Base-by-base conservation (phyloP, 2,113 vertebrate species). In the Prietella phreatophila region DNA sequence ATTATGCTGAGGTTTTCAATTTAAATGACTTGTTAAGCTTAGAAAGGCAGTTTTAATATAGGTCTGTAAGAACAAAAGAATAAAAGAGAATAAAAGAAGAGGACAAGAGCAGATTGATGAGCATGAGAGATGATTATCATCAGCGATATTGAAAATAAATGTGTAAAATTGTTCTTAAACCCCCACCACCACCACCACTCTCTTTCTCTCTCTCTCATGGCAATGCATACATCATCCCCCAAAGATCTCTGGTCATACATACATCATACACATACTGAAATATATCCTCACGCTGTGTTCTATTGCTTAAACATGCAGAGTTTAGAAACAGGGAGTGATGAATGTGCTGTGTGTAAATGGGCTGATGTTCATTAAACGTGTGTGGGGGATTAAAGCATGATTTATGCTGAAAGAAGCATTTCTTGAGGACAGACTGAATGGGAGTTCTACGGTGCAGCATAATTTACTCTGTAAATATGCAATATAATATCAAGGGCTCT, bases 341-440 rank as follows among this genome's bases (percentile, higher is more conserved):
- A 90, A 90, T 90, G 87, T 42, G 39, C 65, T 36, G 71, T 84
- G 89, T 82, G 76, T 55, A 88, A 90, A 86, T 71, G 87, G 56
- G 82, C 80, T 86, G 87, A 84, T 90, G 87, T 81, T 90, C 86
- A 90, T 90, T 90, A 86, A 90, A 90, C 80, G 17, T 65, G 61
- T 69, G 75, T 65, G 81, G 79, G 63, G 81, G 81, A 87, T 87
- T 87, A 87, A 56, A 83, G 80, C 80, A 27, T 84, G 87, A 90
- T 86, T 90, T 88, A 86, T 90, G 87, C 89, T 84, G 89, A 90
- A 86, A 27, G 56, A 76, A 79, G 67, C 80, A 87, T 83, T 89
- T 47, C 42, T 84, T 84, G 73, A 87, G 33, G 27, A 85, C 53
- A 85, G 47, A 86, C 65, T 65, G 55, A 85, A 86, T 76, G 33